Evolutionary conservation across 2,113 vertebrate species (phyloP).

Genomic region (rabbit (Oryctolagus cuniculus)): DNA sequence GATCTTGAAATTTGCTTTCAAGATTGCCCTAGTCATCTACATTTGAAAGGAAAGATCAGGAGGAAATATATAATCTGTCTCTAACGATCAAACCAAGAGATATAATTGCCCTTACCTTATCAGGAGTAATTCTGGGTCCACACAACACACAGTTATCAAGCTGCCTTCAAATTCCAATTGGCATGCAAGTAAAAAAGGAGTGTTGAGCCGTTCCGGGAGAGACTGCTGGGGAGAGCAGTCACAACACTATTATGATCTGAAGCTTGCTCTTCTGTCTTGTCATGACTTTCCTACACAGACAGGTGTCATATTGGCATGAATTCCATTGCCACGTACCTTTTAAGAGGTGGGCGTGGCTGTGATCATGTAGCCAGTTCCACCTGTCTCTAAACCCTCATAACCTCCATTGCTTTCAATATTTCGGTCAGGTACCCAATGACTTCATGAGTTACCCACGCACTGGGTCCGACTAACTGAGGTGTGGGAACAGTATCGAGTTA

Average conservation of each 20-base stretch:
- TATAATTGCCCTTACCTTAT: conserved; percentile 77
- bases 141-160: conserved; percentile 8
- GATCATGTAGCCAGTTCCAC: conserved; percentile 76
- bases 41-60: conserved; percentile 47
- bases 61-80: neutral
- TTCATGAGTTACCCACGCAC: conserved; percentile 81
- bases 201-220: neutral
- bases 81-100: conserved; percentile 54
- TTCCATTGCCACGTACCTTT: conserved; percentile 75
- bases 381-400: conserved; percentile 79
- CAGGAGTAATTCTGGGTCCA: conserved; percentile 55
- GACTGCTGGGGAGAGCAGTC: conserved; percentile 27
- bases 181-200: neutral
- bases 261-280: conserved; percentile 67
- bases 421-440: conserved; percentile 69
- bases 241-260: conserved; percentile 31
- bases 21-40: conserved; percentile 32
- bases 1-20: conserved; percentile 36
- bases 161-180: conserved; percentile 65
- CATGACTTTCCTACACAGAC: conserved; percentile 79
- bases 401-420: conserved; percentile 75
- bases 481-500: conserved; percentile 83
- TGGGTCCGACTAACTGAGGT: conserved; percentile 66
- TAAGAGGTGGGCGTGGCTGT: conserved; percentile 77
- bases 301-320: conserved; percentile 77